phyloP scores from a whole-genome alignment of 2,888 invertebrate genomes.

The Mythimna lalbum region DNA sequence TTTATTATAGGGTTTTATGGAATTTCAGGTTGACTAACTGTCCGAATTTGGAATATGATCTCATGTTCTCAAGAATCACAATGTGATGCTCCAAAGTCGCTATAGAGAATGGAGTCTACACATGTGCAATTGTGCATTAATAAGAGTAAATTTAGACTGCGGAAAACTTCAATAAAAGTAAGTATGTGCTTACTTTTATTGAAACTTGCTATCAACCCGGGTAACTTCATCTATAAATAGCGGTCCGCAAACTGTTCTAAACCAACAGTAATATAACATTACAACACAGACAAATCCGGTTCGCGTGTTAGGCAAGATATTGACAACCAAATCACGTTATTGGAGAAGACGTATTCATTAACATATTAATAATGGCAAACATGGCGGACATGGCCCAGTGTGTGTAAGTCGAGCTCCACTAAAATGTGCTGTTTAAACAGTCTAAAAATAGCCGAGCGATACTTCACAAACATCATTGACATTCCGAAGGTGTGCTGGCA shows the following conservation, averaged over 20 bases:
- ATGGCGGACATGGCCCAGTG: constrained; percentile 17
- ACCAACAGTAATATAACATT: constrained; percentile 24
- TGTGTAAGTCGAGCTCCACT: constrained; percentile 42
- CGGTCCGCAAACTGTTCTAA: constrained; percentile 3
- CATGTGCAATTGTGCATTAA: background rate
- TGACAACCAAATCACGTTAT: constrained; percentile 26
- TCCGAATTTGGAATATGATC: background rate
- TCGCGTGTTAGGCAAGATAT: constrained; percentile 22
- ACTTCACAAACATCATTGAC: constrained; percentile 49
- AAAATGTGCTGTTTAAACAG: constrained; percentile 40
- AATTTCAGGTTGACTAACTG: background rate
- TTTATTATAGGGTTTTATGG: background rate
- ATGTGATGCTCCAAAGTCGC: background rate
- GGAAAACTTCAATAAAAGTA: background rate
- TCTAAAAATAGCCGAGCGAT: constrained; percentile 48
- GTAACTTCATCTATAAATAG: constrained; percentile 13
- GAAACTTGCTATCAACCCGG: background rate
- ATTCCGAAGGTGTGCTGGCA: constrained; percentile 49
- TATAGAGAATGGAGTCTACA: background rate
- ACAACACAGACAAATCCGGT: constrained; percentile 24
- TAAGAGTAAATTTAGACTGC: background rate
- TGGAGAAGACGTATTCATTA: constrained; percentile 42
- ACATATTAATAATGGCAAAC: constrained; percentile 49
- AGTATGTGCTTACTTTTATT: too few species aligned
- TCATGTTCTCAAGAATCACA: background rate